Evolutionary conservation across 2,113 vertebrate genomes (phyloP).

Genomic region (Spermophilus dauricus): DNA sequence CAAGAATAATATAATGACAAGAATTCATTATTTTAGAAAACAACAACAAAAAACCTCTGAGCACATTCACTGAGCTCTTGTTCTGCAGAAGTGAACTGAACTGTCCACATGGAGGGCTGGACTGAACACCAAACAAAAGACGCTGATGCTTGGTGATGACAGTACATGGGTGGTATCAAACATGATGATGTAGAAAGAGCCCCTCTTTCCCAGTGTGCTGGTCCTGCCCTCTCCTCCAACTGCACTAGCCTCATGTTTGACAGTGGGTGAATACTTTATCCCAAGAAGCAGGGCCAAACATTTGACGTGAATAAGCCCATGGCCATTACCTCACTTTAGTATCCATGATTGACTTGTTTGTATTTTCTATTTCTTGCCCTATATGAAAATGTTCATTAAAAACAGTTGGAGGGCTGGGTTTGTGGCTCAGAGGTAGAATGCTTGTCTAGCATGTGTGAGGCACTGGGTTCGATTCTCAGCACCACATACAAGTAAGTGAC

Average conservation of each 20-base stretch:
- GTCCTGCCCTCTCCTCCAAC: neutral
- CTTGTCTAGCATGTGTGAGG: too few relatives aligned
- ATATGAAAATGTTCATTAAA: conserved; percentile 7
- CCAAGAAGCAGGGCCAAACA: conserved; percentile 24
- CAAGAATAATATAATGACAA: neutral
- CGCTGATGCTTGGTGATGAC: conserved; percentile 49
- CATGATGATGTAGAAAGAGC: neutral
- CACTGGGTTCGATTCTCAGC: too few relatives aligned
- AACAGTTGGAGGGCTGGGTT: neutral
- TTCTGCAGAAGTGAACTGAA: neutral
- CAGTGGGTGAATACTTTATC: conserved; percentile 61
- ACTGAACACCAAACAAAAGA: neutral
- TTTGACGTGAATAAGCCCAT: conserved; percentile 53
- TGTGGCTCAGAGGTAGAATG: too few relatives aligned
- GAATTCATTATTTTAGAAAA: neutral
- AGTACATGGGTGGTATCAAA: neutral
- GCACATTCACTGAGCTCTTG: neutral
- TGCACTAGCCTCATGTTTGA: conserved; percentile 50
- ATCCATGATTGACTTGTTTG: neutral
- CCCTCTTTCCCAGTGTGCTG: neutral
- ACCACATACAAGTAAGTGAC: too few relatives aligned
- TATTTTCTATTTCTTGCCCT: conserved; percentile 25
- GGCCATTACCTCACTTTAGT: conserved; percentile 1
- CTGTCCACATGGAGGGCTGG: conserved; percentile 52
- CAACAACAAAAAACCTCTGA: neutral